Evolutionary conservation across 2,113 vertebrate genomes (phyloP).

Genomic region (Ranitomeya imitator): DNA sequence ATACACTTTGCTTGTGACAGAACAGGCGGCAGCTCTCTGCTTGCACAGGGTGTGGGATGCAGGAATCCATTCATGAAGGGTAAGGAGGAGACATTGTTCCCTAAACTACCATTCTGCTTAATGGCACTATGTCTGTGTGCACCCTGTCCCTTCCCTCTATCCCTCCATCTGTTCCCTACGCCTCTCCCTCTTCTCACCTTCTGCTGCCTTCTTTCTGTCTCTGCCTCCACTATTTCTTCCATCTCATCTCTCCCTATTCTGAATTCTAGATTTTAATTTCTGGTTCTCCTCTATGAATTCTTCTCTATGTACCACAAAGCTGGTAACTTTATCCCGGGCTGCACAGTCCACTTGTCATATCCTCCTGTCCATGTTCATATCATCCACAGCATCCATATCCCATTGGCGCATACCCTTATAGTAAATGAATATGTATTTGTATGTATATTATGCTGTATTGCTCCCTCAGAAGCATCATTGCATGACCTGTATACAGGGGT

Average conservation of each 20-base stretch:
- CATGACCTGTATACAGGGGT: no score
- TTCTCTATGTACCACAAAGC: conserved; percentile 19
- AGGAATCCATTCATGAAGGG: conserved; percentile 32
- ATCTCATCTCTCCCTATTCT: not conserved
- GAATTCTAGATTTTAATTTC: not conserved
- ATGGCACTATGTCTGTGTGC: conserved; percentile 34
- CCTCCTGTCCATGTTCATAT: conserved; percentile 7
- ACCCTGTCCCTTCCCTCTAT: conserved; percentile 10
- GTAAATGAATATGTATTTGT: not conserved
- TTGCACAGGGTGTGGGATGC: conserved; percentile 53
- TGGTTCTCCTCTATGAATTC: not conserved
- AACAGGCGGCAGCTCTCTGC: conserved; percentile 55
- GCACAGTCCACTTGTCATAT: not conserved
- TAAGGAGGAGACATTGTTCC: conserved; percentile 29
- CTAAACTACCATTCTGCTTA: conserved; percentile 30
- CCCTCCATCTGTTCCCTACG: conserved; percentile 32
- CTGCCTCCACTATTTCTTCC: conserved; percentile 9
- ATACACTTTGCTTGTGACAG: conserved; percentile 19
- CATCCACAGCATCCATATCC: not conserved
- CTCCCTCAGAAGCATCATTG: no score
- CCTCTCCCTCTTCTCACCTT: conserved; percentile 34
- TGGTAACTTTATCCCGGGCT: conserved; percentile 18
- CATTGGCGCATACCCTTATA: not conserved
- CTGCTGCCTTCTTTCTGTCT: conserved; percentile 23
- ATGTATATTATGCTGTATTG: no score